These are phyloP conservation scores for Argyresthia goedartella DNA, from an alignment of 2,888 invertebrate species.

Conservation along the genomic window DNA sequence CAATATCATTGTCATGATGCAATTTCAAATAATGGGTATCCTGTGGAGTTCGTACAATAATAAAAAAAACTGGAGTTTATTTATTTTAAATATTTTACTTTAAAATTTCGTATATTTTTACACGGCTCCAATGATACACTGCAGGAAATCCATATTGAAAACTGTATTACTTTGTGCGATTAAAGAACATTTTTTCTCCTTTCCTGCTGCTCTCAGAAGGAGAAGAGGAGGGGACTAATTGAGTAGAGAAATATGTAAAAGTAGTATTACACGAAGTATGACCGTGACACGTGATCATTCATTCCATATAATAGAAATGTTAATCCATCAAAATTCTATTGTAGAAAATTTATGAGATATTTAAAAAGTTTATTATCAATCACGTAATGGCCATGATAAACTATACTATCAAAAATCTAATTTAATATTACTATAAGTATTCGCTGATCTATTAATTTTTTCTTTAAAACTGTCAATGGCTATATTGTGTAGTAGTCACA, in stretches of 20 bases:
- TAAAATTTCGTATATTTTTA: constrained; percentile 3
- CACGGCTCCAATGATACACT: constrained; percentile 19
- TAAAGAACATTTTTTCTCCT: constrained; percentile 44
- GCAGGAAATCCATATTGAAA: constrained; percentile 16
- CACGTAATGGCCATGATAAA: constrained; percentile 57
- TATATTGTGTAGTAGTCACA: constrained; percentile 43
- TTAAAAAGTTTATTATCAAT: constrained; percentile 15
- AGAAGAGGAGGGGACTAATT: constrained; percentile 62
- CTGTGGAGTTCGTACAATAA: constrained; percentile 9
- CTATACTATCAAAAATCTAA: constrained; percentile 20
- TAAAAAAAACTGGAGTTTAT: not conserved
- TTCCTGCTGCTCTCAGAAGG: constrained; percentile 62
- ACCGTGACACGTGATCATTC: constrained; percentile 21
- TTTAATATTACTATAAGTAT: constrained; percentile 36
- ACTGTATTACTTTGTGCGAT: constrained; percentile 15
- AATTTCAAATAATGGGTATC: constrained; percentile 41
- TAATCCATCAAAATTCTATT: constrained; percentile 55
- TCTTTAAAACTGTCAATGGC: constrained; percentile 18
- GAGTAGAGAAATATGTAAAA: constrained; percentile 18
- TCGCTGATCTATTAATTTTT: constrained; percentile 30
- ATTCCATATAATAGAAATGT: constrained; percentile 37
- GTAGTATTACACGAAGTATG: not conserved
- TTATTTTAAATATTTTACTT: not conserved
- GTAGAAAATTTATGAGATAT: constrained; percentile 31
- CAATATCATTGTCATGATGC: constrained; percentile 71